Evolutionary conservation across 2,888 invertebrate genomes (phyloP), one percentile per base, ranked within the genome.

Genomic region (Clostera curtula): DNA sequence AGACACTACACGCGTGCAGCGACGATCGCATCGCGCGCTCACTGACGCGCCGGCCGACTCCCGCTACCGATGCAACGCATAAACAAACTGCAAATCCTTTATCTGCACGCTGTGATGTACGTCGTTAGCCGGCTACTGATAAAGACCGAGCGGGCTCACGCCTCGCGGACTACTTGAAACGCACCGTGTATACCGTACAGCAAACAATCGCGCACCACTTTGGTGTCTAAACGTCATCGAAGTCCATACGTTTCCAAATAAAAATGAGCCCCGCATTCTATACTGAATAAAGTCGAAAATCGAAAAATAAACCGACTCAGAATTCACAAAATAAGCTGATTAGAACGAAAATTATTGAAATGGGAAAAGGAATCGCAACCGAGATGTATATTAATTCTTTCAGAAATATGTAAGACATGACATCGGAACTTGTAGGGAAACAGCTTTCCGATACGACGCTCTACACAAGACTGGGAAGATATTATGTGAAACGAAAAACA

Each of bases 71-170:
- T 61, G 60, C 65, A 62, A 65, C 62, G 63, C 64, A 66, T 68
- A 66, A 74, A 73, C 72, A 71, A 70, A 69, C 64, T 71, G 72
- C 76, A 66, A 74, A 70, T 70, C 67, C 70, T 71, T 72, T 75
- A 75, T 72, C 69, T 66, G 43, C 48, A 53, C 56, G 54, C 52
- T 40, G 32, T 41, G 40, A 55, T 50, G 40, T 54, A 62, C 56
- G 52, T 60, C 47, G 56, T 50, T 61, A 58, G 55, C 49, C 42
- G 51, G 47, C 48, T 35, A 54, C 60, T 70, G 70, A 68, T 70
- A 70, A 70, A 59, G 52, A 46, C 4, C 4, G n/a, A n/a, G 42
- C 49, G 27, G 35, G 49, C 44, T 52, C 35, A 40, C 40, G 50
- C 46, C 21, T 31, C 27, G 45, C 40, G 49, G 49, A 55, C 40